phyloP scores from a whole-genome alignment of 2,113 vertebrate genomes.

The Scolopax mira region DNA sequence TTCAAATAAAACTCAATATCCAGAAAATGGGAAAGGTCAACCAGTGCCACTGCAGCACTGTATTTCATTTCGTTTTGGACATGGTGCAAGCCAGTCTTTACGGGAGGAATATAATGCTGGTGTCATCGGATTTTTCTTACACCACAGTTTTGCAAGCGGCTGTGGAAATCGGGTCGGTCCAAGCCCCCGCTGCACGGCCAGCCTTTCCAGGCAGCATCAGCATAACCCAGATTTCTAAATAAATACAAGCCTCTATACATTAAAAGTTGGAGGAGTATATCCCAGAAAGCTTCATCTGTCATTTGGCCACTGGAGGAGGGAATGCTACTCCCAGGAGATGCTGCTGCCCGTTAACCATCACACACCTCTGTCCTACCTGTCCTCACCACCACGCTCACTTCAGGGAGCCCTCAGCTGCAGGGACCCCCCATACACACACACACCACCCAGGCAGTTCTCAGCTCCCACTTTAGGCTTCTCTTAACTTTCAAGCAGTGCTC shows the following conservation, averaged over 20 bases:
- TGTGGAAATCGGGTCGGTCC: background rate
- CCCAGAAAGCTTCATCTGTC: background rate
- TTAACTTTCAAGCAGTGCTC: fast-evolving
- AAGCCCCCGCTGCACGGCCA: background rate
- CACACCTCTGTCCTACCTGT: background rate
- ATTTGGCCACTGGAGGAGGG: background rate
- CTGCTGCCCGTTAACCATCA: background rate
- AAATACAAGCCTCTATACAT: background rate
- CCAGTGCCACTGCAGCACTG: background rate
- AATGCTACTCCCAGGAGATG: background rate
- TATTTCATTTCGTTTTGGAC: background rate
- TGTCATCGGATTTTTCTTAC: background rate
- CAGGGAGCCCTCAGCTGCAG: background rate
- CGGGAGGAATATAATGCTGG: background rate
- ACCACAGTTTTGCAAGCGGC: background rate
- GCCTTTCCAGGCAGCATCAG: background rate
- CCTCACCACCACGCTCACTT: background rate
- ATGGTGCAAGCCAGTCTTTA: background rate
- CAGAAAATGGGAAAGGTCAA: background rate
- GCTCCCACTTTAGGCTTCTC: background rate
- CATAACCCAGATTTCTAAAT: background rate
- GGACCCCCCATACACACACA: no score
- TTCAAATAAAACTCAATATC: background rate
- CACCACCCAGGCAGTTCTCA: background rate
- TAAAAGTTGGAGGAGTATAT: background rate